Conservation (phyloP, 2,113 vertebrate genomes). For the Leucoraja erinaceus region DNA sequence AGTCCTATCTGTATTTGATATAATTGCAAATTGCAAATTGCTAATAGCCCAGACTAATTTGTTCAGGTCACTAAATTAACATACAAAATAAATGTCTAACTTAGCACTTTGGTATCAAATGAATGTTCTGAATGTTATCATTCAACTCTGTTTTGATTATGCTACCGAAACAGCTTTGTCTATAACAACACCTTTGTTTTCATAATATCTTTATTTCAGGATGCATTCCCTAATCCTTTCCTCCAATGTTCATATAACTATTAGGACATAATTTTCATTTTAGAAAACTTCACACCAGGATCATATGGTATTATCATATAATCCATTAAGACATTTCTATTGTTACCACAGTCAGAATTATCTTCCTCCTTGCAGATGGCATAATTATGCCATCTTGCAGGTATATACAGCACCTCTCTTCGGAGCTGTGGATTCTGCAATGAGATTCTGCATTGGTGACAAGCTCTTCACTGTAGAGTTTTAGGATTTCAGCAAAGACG, state of each 20-base stretch:
- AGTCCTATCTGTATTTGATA: neutral
- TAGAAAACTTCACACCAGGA: neutral
- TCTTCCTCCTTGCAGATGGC: too few relatives aligned
- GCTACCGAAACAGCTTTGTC: neutral
- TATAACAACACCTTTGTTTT: neutral
- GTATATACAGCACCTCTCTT: too few relatives aligned
- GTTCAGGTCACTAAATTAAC: neutral
- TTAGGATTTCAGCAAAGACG: too few relatives aligned
- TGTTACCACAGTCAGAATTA: too few relatives aligned
- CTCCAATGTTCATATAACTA: neutral
- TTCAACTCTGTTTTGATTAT: neutral
- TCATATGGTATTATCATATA: neutral
- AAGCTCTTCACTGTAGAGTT: too few relatives aligned
- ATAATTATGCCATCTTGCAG: too few relatives aligned
- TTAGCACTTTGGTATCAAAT: neutral
- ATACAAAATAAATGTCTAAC: neutral
- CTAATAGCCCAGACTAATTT: neutral
- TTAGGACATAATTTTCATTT: neutral
- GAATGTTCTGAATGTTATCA: neutral
- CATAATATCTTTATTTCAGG: neutral
- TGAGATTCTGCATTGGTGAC: too few relatives aligned
- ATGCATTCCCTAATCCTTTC: neutral
- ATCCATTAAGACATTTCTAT: too few relatives aligned
- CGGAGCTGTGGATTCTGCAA: too few relatives aligned
- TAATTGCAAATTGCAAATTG: neutral